Evolutionary conservation across 2,797 vertebrate genomes (phyloP), one percentile per base, ranked within the genome.

Genomic region (Gadopsis marmoratus): DNA sequence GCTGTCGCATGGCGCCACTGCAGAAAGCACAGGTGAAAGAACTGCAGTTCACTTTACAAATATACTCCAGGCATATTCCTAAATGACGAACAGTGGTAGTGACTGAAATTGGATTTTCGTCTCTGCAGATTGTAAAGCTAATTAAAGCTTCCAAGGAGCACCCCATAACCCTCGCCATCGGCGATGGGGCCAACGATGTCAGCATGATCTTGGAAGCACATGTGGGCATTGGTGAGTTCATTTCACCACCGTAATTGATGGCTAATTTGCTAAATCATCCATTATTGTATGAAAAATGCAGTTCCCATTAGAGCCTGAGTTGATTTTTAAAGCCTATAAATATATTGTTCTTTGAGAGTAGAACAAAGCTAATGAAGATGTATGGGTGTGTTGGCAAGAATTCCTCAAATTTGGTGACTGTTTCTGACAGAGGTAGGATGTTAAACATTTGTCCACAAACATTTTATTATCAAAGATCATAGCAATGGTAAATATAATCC

Each of bases 191-290:
- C n/a, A 99, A 99, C 12, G 98, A 99, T 50, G 98, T 99, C 94
- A 99, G 98, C 93, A 99, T 99, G 98, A 99, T 99, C 89, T 92
- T 99, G 81, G 98, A 99, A 93, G 98, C 98, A 60, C 98, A 99
- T 8, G 98, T 99, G 84, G 98, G 98, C 88, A 98, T 99, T 64
- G 98, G 98, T 99, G 90, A 96, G 96, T 65, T 82, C 8, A 51
- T 48, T 66, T 74, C 14, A 51, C 10, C 8, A 8, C 12, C 7
- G 35, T 68, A 21, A 55, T 78, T 33, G 45, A 26, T 3, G 4
- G 45, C 45, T 61, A 29, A 47, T 64, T 74, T 39, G 12, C 19
- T 67, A 41, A 59, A 84, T 59, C 33, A 64, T 55, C 12, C 19
- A n/a, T 71, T 33, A 4, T 33, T 23, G 60, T n/a, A 19, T 65